Base-by-base conservation (phyloP, 2,888 invertebrate genomes). In the Cacoxenus indagator region DNA sequence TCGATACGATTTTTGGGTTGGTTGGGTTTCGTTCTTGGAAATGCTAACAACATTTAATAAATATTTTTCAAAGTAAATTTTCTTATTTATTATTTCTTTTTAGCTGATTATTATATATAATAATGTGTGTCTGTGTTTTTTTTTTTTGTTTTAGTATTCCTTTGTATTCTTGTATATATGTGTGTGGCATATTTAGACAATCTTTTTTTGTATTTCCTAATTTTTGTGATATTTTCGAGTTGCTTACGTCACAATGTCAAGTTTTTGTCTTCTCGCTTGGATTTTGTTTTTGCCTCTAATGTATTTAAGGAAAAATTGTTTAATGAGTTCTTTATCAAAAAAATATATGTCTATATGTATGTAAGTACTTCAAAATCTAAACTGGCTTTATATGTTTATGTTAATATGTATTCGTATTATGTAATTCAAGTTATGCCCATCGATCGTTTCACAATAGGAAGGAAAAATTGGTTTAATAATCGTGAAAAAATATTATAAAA, bases 41-140 rank as follows among this genome's bases (percentile, higher is more conserved):
- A 79, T 84, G 84, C 79, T 84, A 82, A 82, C 84, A 84, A 84
- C 84, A 84, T 82, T 82, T 82, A 82, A 81, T 82, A 81, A 81
- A 81, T 79, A 82, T 65, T 55, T 31, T 70, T 48, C 37, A 19
- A 55, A 57, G 57, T 57, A 57, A 29, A 27, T 14, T 62, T 69
- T 55, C 71, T 78, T 79, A 71, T 70, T 79, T 77, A 82, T 76
- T 75, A 77, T 68, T 72, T 70, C 51, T n/a, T 75, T 77, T 19
- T 24, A 75, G 75, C 72, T 81, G 70, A 78, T 72, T 78, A 69
- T 74, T 72, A 70, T 76, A 72, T 11, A 70, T 75, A 67, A 72
- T 57, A 48, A 64, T 61, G 59, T 69, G 43, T 61, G 9, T 67
- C 51, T 65, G 43, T 66, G 27, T n/a, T n/a, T n/a, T n/a, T n/a